A percentile compares a stretch with the other conserved stretches of the same genome.
Evolutionary conservation across 2,888 invertebrate species (phyloP).

Genomic region (Spilarctia lutea): DNA sequence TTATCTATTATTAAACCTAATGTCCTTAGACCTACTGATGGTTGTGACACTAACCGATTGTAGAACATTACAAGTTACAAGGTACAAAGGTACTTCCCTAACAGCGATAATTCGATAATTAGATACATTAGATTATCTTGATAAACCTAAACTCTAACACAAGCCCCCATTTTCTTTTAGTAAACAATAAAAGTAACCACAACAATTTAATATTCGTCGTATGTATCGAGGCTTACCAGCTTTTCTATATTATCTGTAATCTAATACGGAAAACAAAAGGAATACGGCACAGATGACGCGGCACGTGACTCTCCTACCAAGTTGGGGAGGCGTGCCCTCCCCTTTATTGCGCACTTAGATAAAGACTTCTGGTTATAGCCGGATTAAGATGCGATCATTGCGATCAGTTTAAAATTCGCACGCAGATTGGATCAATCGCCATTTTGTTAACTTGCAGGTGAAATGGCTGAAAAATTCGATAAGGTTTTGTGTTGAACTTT

Average conservation of each 20-base stretch:
- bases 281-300: slow-evolving; percentile 70
- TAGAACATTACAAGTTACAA: too few relatives aligned
- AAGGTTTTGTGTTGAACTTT: slow-evolving; percentile 22
- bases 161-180: background rate
- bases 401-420: slow-evolving; percentile 64
- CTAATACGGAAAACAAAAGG: slow-evolving; percentile 60
- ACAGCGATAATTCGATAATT: too few relatives aligned
- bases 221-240: slow-evolving; percentile 35
- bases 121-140: too few relatives aligned
- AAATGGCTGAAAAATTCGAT: slow-evolving; percentile 30
- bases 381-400: slow-evolving; percentile 73
- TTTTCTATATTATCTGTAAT: slow-evolving; percentile 45
- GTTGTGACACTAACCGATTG: too few relatives aligned
- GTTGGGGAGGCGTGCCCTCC: slow-evolving; percentile 23
- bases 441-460: slow-evolving; percentile 48
- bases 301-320: slow-evolving; percentile 70
- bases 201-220: slow-evolving; percentile 22
- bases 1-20: too few relatives aligned
- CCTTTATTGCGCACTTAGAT: slow-evolving; percentile 53
- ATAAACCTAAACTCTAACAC: too few relatives aligned
- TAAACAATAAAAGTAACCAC: slow-evolving; percentile 16
- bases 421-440: slow-evolving; percentile 28
- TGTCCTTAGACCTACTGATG: too few relatives aligned
- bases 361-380: slow-evolving; percentile 67
- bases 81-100: too few relatives aligned